Evolutionary conservation across 1,140 invertebrate genomes (phyloP), one percentile per base, ranked within the genome.

Genomic region (Penaeus chinensis): DNA sequence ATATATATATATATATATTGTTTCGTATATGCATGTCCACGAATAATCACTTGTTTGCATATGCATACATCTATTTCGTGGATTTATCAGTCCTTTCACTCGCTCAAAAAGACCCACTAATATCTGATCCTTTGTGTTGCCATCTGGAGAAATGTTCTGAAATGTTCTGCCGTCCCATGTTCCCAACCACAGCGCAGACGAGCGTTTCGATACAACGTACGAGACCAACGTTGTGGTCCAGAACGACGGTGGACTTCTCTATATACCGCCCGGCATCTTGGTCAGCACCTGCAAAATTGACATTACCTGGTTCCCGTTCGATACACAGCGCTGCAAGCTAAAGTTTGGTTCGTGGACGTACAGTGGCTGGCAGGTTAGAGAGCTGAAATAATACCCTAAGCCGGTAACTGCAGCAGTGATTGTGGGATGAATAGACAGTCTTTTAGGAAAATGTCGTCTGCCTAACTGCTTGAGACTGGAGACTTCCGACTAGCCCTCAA

Each of bases 271-370:
- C 82, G 97, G 93, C 63, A 99, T 99, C 93, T 99, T 99, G 94
- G 99, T 98, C 93, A 99, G 97, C 93, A 99, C 98, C 91, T 99
- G 99, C 94, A 98, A 98, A 93, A 99, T 99, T 92, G 98, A 99
- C 94, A 99, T 99, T 93, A 99, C 97, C 89, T 99, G 98, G 97
- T 99, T 99, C 94, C 98, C 98, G 81, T 99, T 99, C 93, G 98
- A 99, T 93, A 98, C 99, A 93, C 98, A 99, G 94, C 95, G 95
- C 91, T 99, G 98, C 93, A 96, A 98, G 92, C 97, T 99, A 95
- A 99, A 99, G 93, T 99, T 99, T 92, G 98, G 98, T 92, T 98
- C 97, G 91, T 99, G 98, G 98, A 98, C 97, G 87, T 98, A 99
- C 93, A 96, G 97, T 93, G 98, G 98, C 91, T 96, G 96, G 94